Evolutionary conservation across 2,888 invertebrate species (phyloP).

Genomic region (Acronicta alni): DNA sequence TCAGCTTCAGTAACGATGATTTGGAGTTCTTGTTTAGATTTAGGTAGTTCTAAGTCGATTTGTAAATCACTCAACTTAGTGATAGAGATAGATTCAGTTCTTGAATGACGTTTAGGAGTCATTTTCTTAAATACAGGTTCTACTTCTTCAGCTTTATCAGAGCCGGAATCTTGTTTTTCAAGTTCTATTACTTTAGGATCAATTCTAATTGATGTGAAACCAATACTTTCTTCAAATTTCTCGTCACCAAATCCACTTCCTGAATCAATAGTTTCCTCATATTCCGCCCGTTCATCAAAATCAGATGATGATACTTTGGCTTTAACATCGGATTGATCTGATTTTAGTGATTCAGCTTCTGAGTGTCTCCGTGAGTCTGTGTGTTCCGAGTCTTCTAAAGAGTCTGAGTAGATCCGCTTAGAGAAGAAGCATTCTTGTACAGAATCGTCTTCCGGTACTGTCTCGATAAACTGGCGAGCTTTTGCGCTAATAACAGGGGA

Average conservation of each 20-base stretch:
- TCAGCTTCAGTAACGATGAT: conserved; percentile 86
- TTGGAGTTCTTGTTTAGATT: conserved; percentile 82
- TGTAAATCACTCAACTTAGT: conserved; percentile 82
- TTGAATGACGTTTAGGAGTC: conserved; percentile 83
- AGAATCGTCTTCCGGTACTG: conserved; percentile 88
- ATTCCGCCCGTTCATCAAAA: conserved; percentile 86
- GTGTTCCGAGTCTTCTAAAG: conserved; percentile 86
- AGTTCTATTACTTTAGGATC: conserved; percentile 73
- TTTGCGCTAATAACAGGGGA: conserved; percentile 87
- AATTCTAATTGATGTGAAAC: conserved; percentile 80
- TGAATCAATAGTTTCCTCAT: conserved; percentile 83
- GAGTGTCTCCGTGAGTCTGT: conserved; percentile 86
- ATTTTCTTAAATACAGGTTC: conserved; percentile 84
- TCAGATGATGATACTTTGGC: conserved; percentile 86
- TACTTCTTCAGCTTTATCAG: conserved; percentile 73
- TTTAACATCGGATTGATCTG: conserved; percentile 85
- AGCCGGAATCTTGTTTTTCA: conserved; percentile 80
- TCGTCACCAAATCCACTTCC: conserved; percentile 88
- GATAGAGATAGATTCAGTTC: conserved; percentile 85
- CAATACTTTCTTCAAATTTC: conserved; percentile 85
- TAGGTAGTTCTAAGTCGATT: conserved; percentile 69
- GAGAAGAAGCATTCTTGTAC: conserved; percentile 89
- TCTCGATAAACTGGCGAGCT: conserved; percentile 87
- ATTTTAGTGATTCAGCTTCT: conserved; percentile 87
- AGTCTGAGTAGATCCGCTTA: conserved; percentile 87